Evolutionary conservation across 2,113 vertebrate species (phyloP).

Genomic region (Dissostichus mawsoni): DNA sequence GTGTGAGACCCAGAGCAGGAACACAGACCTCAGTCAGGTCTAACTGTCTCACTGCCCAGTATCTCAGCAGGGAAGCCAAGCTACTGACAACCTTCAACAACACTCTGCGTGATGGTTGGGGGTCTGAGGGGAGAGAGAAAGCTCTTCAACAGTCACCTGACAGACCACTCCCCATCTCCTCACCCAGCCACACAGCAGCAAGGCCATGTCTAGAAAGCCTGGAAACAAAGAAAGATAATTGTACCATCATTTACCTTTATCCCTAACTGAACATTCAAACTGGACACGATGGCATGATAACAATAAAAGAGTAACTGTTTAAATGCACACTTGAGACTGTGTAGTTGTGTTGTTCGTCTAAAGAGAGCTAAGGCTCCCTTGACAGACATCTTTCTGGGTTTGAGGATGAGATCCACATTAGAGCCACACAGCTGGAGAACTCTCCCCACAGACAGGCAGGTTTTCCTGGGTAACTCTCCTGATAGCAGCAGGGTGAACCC

Average conservation of each 20-base stretch:
- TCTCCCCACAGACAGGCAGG: constrained; percentile 7
- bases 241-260: not conserved
- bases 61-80: constrained; percentile 40
- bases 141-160: not conserved
- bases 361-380: constrained; percentile 10
- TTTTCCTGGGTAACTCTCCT: not conserved
- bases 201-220: constrained; percentile 32
- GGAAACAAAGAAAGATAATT: not conserved
- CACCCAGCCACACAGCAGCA: constrained; percentile 24
- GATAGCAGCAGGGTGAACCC: not conserved
- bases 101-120: not conserved
- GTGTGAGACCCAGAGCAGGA: constrained; percentile 32
- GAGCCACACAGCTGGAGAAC: constrained; percentile 3
- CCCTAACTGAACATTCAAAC: not conserved
- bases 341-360: not conserved
- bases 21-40: constrained; percentile 41
- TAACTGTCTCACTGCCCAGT: constrained; percentile 21
- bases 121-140: not conserved
- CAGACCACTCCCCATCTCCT: not conserved
- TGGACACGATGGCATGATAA: too few relatives aligned
- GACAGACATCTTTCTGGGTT: constrained; percentile 26
- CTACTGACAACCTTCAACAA: constrained; percentile 24
- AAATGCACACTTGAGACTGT: constrained; percentile 36
- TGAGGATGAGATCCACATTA: constrained; percentile 45
- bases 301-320: too few relatives aligned